Percentiles rank a stretch among this genome's conserved stretches.
These are phyloP conservation scores for Xiphorhynchus elegans DNA, from an alignment of 2,113 vertebrate genomes.

Conservation along the genomic window DNA sequence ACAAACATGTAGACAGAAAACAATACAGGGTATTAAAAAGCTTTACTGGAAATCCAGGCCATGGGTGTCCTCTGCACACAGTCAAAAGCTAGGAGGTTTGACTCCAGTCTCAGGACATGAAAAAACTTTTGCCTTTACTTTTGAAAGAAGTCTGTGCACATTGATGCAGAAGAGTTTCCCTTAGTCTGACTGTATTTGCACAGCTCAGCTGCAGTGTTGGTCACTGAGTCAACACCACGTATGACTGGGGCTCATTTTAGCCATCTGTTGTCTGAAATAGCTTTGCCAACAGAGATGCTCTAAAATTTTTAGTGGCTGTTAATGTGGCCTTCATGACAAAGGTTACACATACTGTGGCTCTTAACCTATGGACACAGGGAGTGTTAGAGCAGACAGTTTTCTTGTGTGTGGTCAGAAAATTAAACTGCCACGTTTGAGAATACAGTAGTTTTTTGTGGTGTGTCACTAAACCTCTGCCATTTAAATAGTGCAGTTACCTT, in stretches of 20 bases:
- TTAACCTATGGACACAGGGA: background rate
- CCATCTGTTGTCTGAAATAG: background rate
- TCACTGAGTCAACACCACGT: background rate
- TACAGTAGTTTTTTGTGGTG: background rate
- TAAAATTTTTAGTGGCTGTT: background rate
- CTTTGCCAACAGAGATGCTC: slow-evolving; percentile 13
- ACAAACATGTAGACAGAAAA: fast-evolving
- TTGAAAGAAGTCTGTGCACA: background rate
- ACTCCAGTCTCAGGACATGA: background rate
- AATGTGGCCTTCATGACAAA: background rate
- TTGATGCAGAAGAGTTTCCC: background rate
- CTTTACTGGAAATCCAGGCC: background rate
- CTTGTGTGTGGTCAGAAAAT: background rate
- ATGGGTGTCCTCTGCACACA: background rate
- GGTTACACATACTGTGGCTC: background rate
- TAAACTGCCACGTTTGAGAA: background rate
- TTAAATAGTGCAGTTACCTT: background rate
- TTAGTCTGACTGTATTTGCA: background rate
- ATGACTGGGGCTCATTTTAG: background rate
- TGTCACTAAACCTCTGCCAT: background rate
- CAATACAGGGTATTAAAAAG: background rate
- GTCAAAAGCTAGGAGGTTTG: background rate
- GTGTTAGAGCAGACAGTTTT: background rate
- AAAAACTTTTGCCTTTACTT: background rate
- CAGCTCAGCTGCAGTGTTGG: background rate